Evolutionary conservation across 2,888 invertebrate genomes (phyloP), one percentile per base, ranked within the genome.

Genomic region (Lycocerus yunnanus): DNA sequence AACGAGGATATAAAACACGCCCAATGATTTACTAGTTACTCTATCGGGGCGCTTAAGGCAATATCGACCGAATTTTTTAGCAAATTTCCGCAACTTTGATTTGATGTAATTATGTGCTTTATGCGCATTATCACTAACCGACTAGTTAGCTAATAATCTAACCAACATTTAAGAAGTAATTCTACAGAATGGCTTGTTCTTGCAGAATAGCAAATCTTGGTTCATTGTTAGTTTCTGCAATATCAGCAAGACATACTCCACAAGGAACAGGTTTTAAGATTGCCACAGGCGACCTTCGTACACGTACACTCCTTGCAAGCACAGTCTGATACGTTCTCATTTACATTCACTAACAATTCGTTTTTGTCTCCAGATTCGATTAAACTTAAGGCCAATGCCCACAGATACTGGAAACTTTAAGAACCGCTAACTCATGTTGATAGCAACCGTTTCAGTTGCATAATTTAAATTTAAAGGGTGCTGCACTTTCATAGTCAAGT

Each of bases 321-420:
- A 66, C 60, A 65, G 72, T 76, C 77, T 75, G 78, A 78, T 80
- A 78, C 77, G 77, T 73, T 78, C 81, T 81, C 81, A 82, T 82
- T 82, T 82, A 81, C 80, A 82, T 82, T 82, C 80, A 79, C 80
- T 78, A 82, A 81, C 81, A 82, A 81, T 82, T 78, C 80, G 82
- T 82, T 82, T 82, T 82, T 82, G 81, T 82, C 82, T 82, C 81
- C 80, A 78, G 81, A 82, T 82, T 80, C 81, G 82, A 82, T 82
- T 82, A 80, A 82, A 81, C 78, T 80, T 80, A 77, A 81, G 82
- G 82, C 82, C 81, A 81, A 78, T 82, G 82, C 81, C 82, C 82
- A 81, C 78, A 81, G 80, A 81, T 76, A 80, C 72, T 69, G 77
- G 67, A 71, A 75, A 73, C 73, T 76, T 77, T 72, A 75, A 75